These are phyloP conservation scores for Actenoides lindsayi DNA, from an alignment of 2,113 vertebrate genomes.

Conservation along the genomic window DNA sequence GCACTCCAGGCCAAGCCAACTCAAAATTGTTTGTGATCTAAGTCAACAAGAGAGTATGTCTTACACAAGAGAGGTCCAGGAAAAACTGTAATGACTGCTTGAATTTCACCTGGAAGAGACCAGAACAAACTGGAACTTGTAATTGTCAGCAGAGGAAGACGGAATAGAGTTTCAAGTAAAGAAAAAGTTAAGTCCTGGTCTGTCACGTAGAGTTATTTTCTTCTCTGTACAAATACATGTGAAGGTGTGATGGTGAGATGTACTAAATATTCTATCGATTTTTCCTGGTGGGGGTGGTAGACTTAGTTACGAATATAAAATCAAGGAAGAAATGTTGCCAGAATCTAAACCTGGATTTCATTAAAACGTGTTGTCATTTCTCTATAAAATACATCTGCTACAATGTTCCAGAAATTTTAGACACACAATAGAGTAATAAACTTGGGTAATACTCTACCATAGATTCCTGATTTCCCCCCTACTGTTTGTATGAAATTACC, in stretches of 20 bases:
- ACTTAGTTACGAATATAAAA: conserved; percentile 42
- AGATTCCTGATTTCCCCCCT: conserved; percentile 40
- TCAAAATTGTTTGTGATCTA: neutral
- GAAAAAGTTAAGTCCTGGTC: neutral
- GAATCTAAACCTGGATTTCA: conserved; percentile 63
- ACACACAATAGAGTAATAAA: conserved; percentile 67
- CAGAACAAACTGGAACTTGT: neutral
- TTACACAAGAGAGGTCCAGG: neutral
- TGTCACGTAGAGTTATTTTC: neutral
- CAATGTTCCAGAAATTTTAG: conserved; percentile 54
- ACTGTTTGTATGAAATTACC: conserved; percentile 53
- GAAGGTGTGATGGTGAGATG: conserved; percentile 29
- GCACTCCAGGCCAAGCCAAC: neutral
- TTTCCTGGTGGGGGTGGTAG: conserved; percentile 19
- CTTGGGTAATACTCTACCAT: conserved; percentile 20
- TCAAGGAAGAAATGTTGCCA: conserved; percentile 49
- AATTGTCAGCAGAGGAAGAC: neutral
- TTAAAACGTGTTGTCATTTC: conserved; percentile 55
- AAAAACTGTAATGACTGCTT: neutral
- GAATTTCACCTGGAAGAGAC: neutral
- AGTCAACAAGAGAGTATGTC: neutral
- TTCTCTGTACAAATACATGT: neutral
- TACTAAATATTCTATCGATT: conserved; percentile 19
- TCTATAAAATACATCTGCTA: conserved; percentile 61
- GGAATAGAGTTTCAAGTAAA: neutral